Conservation (phyloP, 2,113 vertebrate species). For the Vireo altiloquus region DNA sequence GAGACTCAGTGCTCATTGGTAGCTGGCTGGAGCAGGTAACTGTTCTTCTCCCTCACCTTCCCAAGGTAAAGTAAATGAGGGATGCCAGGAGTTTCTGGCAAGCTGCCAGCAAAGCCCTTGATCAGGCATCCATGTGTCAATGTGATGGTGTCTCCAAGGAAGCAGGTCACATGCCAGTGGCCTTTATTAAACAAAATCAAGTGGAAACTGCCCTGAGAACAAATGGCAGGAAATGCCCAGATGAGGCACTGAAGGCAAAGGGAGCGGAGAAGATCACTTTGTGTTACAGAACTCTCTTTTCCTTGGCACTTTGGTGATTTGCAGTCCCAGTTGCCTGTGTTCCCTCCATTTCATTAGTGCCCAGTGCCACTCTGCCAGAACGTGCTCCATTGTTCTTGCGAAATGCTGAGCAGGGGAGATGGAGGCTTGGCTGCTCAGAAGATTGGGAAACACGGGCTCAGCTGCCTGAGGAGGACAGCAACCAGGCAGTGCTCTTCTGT, state of each 20-base stretch:
- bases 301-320: neutral
- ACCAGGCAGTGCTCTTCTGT: neutral
- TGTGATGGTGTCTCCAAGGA: neutral
- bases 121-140: neutral
- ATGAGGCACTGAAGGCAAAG: neutral
- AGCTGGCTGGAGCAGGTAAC: neutral
- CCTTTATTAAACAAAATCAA: neutral
- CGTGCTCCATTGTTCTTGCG: neutral
- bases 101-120: neutral
- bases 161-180: neutral
- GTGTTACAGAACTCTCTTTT: neutral
- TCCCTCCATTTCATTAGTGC: neutral
- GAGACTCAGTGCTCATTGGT: neutral
- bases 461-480: neutral
- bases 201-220: neutral
- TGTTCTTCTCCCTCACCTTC: neutral
- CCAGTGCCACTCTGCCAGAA: fast-evolving
- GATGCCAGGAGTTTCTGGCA: neutral
- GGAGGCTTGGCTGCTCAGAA: neutral
- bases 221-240: neutral
- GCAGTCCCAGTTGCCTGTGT: neutral
- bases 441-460: neutral
- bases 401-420: neutral
- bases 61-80: neutral
- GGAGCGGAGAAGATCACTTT: neutral